These are phyloP conservation scores for Torymus tubicola DNA, from an alignment of 2,888 invertebrate species.

Conservation along the genomic window DNA sequence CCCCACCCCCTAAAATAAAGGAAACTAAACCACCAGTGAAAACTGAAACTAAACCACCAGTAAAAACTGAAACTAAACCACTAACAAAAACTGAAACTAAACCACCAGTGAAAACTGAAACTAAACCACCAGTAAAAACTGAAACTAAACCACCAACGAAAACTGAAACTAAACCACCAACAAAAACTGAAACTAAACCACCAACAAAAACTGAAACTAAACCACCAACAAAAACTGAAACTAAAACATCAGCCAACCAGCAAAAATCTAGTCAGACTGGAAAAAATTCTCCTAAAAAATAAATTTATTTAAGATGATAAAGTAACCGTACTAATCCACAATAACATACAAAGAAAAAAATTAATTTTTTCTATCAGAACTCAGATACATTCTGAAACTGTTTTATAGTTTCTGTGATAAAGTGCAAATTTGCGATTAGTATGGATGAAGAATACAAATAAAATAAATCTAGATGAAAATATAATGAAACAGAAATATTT, in stretches of 20 bases:
- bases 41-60: no score
- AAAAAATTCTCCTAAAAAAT: conserved; percentile 34
- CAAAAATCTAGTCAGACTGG: conserved; percentile 48
- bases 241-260: conserved; percentile 34
- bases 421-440: conserved; percentile 27
- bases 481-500: background rate
- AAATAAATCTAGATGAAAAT: background rate
- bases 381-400: conserved; percentile 22
- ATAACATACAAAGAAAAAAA: conserved; percentile 5
- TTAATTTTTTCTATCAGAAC: conserved; percentile 16
- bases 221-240: conserved; percentile 26
- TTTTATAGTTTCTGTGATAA: conserved; percentile 42
- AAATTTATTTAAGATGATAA: conserved; percentile 34
- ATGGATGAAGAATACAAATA: background rate
- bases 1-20: no score
- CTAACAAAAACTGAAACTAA: no score
- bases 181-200: conserved; percentile 57
- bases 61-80: no score
- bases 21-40: no score
- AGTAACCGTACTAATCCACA: background rate
- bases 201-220: conserved; percentile 26
- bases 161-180: conserved; percentile 60
- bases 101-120: no score
- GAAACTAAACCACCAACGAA: conserved; percentile 56
- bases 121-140: no score